Percentiles rank a stretch among this genome's conserved stretches.
phyloP scores from a whole-genome alignment of 2,113 vertebrate genomes.

The Gulo gulo region DNA sequence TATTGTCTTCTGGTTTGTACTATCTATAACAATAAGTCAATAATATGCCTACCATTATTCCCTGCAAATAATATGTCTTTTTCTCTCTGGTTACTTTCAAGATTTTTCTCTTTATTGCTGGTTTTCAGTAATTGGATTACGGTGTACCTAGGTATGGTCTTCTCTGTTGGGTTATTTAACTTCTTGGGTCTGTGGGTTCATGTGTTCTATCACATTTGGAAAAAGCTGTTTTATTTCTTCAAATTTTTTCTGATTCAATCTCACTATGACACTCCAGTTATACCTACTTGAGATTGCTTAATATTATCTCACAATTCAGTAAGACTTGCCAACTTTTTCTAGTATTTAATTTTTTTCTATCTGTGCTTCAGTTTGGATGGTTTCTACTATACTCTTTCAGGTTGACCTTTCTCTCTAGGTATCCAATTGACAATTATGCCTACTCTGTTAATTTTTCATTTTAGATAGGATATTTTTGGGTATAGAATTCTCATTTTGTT shows the following conservation, averaged over 20 bases:
- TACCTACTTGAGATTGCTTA: not conserved
- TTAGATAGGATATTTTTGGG: not conserved
- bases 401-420: not conserved
- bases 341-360: not conserved
- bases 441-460: not conserved
- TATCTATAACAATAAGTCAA: not conserved
- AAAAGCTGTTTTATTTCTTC: not conserved
- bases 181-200: not conserved
- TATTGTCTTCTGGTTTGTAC: not conserved
- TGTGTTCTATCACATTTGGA: not conserved
- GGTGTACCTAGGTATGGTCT: not conserved
- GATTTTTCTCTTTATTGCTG: not conserved
- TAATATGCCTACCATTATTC: not conserved
- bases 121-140: not conserved
- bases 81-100: not conserved
- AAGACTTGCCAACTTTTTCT: not conserved
- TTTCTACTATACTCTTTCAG: not conserved
- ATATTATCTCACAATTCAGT: not conserved
- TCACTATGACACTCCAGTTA: not conserved
- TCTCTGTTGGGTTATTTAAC: not conserved
- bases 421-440: not conserved
- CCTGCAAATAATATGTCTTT: not conserved
- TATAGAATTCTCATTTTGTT: not conserved
- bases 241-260: not conserved
- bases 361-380: not conserved